phyloP scores from a whole-genome alignment of 2,888 invertebrate genomes.

The Megastigmus dorsalis region DNA sequence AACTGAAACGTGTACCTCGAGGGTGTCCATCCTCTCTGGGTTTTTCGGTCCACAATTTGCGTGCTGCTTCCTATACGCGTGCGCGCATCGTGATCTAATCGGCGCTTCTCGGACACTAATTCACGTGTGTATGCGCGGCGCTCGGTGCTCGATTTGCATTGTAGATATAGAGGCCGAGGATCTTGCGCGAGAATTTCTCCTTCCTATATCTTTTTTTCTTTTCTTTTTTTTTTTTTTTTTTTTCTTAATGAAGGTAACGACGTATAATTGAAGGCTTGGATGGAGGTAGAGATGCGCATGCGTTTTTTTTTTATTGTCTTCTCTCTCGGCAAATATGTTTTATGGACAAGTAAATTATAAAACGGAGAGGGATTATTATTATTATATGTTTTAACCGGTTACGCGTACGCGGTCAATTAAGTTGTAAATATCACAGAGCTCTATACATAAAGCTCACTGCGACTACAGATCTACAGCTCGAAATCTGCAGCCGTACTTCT shows the following conservation, averaged over 20 bases:
- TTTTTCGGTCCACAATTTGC: slow-evolving; percentile 31
- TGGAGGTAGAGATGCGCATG: neutral
- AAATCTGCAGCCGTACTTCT: too few relatives aligned
- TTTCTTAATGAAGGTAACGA: neutral
- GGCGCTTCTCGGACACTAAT: neutral
- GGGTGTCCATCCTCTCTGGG: neutral
- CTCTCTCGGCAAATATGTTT: neutral
- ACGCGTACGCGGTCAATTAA: neutral
- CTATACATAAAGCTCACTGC: neutral
- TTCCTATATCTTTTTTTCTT: neutral
- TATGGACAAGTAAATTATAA: neutral
- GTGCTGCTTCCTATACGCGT: neutral
- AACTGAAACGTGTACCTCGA: too few relatives aligned
- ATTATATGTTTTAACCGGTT: too few relatives aligned
- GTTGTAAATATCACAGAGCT: neutral
- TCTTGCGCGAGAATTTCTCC: neutral
- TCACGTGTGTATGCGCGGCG: neutral
- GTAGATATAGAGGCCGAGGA: slow-evolving; percentile 7
- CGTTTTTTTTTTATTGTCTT: neutral
- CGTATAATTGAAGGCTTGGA: slow-evolving; percentile 16
- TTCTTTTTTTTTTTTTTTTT: neutral
- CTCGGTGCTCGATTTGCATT: neutral
- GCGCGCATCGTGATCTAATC: slow-evolving; percentile 22
- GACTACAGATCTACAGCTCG: too few relatives aligned
- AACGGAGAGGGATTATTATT: slow-evolving; percentile 9